Percentiles rank a stretch among this genome's conserved stretches.
phyloP scores from a whole-genome alignment of 2,888 invertebrate genomes.

The Pollenia amentaria region DNA sequence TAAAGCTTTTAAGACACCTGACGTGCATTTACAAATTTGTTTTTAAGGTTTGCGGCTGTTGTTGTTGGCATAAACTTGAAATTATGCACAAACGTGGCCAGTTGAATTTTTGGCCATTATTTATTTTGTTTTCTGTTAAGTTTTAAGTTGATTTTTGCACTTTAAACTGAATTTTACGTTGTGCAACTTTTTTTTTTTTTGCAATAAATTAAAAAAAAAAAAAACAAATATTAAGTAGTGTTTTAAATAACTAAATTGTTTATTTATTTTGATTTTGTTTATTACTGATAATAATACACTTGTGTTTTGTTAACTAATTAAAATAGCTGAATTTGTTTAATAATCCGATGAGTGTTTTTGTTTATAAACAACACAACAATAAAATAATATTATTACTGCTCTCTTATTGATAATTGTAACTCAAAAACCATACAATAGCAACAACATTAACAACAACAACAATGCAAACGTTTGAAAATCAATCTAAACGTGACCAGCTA shows the following conservation, averaged over 20 bases:
- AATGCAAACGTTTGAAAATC: neutral
- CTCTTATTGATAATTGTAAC: conserved; percentile 2
- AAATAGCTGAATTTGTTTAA: conserved; percentile 28
- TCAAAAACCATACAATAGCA: neutral
- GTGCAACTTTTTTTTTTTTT: neutral
- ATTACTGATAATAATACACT: conserved; percentile 45
- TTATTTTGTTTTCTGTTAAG: neutral
- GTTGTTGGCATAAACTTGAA: conserved; percentile 51
- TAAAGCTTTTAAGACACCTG: conserved; percentile 48
- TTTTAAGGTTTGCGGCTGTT: conserved; percentile 17
- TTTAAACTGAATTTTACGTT: neutral
- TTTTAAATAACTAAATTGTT: conserved; percentile 15
- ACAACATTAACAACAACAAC: no score
- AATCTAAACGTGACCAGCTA: neutral
- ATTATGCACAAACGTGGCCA: conserved; percentile 41
- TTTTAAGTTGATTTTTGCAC: conserved; percentile 16
- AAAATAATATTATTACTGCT: conserved; percentile 14
- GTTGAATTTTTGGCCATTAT: conserved; percentile 21
- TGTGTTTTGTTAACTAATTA: conserved; percentile 35
- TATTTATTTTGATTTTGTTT: conserved; percentile 28
- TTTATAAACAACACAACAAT: neutral
- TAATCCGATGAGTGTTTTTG: conserved; percentile 33
- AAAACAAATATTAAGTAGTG: conserved; percentile 1
- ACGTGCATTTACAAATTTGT: conserved; percentile 61
- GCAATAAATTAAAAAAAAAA: conserved; percentile 1